phyloP scores from a whole-genome alignment of 2,888 invertebrate genomes.

The Meloe dianella region DNA sequence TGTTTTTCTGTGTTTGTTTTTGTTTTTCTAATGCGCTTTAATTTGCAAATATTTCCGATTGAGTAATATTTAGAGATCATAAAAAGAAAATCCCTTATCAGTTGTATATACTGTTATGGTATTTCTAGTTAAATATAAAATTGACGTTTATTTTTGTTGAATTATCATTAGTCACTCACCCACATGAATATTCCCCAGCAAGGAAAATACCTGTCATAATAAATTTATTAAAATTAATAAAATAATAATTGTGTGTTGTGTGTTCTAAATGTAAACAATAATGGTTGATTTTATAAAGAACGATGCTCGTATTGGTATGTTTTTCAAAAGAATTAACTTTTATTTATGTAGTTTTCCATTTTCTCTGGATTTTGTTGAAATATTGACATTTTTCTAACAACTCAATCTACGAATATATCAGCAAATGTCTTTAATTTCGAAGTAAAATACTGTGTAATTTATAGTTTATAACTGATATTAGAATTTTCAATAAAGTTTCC shows the following conservation, averaged over 20 bases:
- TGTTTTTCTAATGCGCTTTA: too few species aligned
- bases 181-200: background rate
- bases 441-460: background rate
- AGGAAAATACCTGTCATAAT: background rate
- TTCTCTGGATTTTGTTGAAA: background rate
- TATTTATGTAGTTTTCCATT: background rate
- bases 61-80: too few species aligned
- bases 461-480: background rate
- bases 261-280: background rate
- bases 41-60: too few species aligned
- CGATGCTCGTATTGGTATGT: background rate
- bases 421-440: too few species aligned
- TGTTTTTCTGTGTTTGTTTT: too few species aligned
- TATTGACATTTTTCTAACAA: background rate
- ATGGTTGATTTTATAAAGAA: background rate
- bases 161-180: background rate
- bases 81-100: too few species aligned
- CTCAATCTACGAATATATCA: background rate
- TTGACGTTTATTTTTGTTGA: background rate
- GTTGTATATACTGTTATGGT: too few species aligned
- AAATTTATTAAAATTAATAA: conserved; percentile 2
- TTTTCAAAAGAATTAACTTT: background rate
- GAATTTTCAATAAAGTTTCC: background rate
- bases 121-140: background rate
- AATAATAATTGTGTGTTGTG: background rate